Percentiles rank a stretch among this genome's conserved stretches.
Conservation (phyloP, 2,797 vertebrate genomes). For the Scomberomorus guttatus region DNA sequence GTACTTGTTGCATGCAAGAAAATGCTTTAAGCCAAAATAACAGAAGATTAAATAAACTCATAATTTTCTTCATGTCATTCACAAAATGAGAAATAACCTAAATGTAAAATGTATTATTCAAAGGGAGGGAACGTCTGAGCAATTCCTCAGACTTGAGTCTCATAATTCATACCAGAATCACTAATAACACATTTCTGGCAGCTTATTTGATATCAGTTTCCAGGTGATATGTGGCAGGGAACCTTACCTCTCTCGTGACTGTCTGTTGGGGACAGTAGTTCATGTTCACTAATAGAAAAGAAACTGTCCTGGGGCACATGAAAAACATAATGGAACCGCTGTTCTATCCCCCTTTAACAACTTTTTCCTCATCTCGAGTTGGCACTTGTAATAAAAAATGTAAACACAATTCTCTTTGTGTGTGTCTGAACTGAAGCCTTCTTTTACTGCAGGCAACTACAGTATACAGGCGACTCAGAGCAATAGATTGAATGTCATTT, state of each 20-base stretch:
- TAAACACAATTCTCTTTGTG: slow-evolving; percentile 62
- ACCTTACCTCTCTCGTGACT: slow-evolving; percentile 22
- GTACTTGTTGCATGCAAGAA: slow-evolving; percentile 5
- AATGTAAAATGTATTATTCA: slow-evolving; percentile 15
- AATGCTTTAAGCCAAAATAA: slow-evolving; percentile 1
- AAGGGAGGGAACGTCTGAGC: not conserved
- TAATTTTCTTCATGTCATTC: slow-evolving; percentile 12
- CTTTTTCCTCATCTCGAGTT: slow-evolving; percentile 67
- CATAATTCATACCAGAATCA: slow-evolving; percentile 30
- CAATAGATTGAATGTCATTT: slow-evolving; percentile 60
- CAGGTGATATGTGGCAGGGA: slow-evolving; percentile 48
- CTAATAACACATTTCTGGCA: slow-evolving; percentile 42
- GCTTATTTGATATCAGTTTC: slow-evolving; percentile 52
- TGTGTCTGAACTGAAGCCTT: slow-evolving; percentile 53
- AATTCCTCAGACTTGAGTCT: slow-evolving; percentile 13
- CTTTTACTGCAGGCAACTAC: slow-evolving; percentile 69
- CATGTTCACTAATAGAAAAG: slow-evolving; percentile 73
- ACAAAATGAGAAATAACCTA: slow-evolving; percentile 30
- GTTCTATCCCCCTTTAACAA: slow-evolving; percentile 69
- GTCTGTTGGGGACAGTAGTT: slow-evolving; percentile 60
- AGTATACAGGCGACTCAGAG: slow-evolving; percentile 49
- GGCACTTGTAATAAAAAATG: slow-evolving; percentile 73
- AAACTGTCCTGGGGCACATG: slow-evolving; percentile 73
- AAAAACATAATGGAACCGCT: slow-evolving; percentile 71
- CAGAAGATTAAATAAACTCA: slow-evolving; percentile 22